phyloP scores from a whole-genome alignment of 2,888 invertebrate species.

The Pristionchus entomophagus region DNA sequence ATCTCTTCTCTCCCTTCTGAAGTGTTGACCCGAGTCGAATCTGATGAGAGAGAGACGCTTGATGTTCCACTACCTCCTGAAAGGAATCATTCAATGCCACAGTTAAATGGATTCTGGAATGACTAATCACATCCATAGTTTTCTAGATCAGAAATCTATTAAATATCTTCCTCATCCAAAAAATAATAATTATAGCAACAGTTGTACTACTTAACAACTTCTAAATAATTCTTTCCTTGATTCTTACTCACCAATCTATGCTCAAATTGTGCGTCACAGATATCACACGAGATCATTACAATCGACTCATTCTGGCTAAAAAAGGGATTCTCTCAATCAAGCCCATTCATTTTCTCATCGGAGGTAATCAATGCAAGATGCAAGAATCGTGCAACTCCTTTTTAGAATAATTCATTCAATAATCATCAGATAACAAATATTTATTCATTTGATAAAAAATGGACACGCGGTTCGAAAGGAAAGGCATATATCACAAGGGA shows the following conservation, averaged over 20 bases:
- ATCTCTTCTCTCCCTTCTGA: neutral
- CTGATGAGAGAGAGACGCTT: slow-evolving; percentile 31
- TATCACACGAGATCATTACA: slow-evolving; percentile 1
- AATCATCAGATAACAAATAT: slow-evolving; percentile 30
- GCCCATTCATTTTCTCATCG: neutral
- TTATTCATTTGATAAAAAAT: slow-evolving; percentile 9
- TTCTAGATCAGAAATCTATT: neutral
- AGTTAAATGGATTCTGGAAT: neutral
- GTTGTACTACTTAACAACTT: neutral
- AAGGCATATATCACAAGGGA: slow-evolving; percentile 45
- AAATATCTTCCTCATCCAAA: too few species aligned
- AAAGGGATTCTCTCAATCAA: neutral
- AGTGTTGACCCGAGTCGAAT: neutral
- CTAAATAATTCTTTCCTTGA: neutral
- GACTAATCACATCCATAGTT: neutral
- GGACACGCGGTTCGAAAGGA: slow-evolving; percentile 29
- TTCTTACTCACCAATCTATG: neutral
- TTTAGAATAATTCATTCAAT: neutral
- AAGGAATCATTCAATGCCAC: neutral
- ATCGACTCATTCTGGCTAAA: neutral
- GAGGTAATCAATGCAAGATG: slow-evolving; percentile 29
- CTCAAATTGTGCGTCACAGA: slow-evolving; percentile 18
- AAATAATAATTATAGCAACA: too few species aligned
- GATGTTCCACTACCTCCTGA: slow-evolving; percentile 40
- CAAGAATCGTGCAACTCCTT: slow-evolving; percentile 9